A percentile compares a stretch with the other conserved stretches of the same genome.
Evolutionary conservation across 2,113 vertebrate species (phyloP).

Genomic region (Pogonocichla stellata): DNA sequence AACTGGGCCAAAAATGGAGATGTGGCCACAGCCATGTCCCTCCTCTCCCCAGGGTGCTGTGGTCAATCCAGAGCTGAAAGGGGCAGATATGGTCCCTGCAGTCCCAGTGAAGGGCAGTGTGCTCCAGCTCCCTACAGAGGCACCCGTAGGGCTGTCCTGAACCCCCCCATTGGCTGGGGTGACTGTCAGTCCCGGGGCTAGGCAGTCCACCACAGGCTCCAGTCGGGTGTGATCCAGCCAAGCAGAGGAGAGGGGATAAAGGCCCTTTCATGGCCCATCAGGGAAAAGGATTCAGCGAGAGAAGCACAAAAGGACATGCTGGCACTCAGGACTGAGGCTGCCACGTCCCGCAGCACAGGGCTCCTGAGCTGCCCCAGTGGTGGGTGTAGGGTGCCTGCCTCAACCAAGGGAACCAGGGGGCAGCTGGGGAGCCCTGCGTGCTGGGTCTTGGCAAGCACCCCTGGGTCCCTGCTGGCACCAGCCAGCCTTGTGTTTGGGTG

Average conservation of each 20-base stretch:
- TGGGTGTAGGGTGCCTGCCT: fast-evolving
- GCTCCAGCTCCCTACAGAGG: fast-evolving
- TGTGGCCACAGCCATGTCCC: neutral
- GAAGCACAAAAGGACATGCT: neutral
- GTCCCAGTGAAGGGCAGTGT: neutral
- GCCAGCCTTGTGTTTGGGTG: neutral
- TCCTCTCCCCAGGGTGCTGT: neutral
- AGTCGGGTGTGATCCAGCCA: neutral
- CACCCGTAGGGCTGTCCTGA: neutral
- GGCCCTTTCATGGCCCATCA: neutral
- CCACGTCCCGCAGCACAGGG: neutral
- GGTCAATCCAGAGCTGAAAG: fast-evolving
- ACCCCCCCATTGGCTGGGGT: neutral
- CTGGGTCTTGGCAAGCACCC: fast-evolving
- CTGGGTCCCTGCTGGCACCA: neutral
- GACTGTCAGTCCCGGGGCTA: neutral
- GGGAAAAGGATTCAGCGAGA: neutral
- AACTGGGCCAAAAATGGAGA: neutral
- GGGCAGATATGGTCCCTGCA: neutral
- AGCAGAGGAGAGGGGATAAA: neutral
- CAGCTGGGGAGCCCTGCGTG: fast-evolving
- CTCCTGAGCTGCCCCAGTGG: fast-evolving
- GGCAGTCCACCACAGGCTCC: neutral
- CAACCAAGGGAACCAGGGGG: neutral
- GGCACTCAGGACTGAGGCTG: neutral